Base-by-base conservation (phyloP, 2,797 vertebrate species). In the Erethizon dorsatum region DNA sequence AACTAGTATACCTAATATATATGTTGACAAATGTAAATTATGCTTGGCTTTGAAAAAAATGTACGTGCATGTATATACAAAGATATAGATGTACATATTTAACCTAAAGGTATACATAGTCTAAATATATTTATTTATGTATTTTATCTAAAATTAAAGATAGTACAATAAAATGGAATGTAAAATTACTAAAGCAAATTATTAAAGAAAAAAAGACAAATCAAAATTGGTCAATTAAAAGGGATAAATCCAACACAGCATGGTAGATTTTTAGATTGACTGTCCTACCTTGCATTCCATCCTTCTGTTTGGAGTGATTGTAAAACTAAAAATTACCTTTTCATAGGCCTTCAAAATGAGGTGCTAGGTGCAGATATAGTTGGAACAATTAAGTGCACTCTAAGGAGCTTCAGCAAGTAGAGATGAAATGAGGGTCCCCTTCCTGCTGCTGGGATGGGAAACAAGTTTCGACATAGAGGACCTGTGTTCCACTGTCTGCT, bases 141-240 rank as follows among this genome's bases (percentile, higher is more conserved):
- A 82, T 79, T 83, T 86, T 67, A 89, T 17, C 45, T 86, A 85
- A 96, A 77, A 86, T 92, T 87, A 91, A 96, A 95, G 33, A 87
- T 59, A 69, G 24, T 89, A 93, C 65, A 91, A 83, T 86, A 79
- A 91, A 93, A 61, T 65, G 4, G 22, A 8, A 75, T 80, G 24
- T 50, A 78, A 88, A 94, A 87, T 86, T 77, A 67, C 41, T 73
- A 50, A 73, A 84, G 6, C 63, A 92, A 67, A 65, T 41, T 41
- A 41, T 41, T 41, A 41, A 41, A 41, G 37, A 41, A 86, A 88
- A 91, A 77, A 78, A 33, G 59, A 18, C 47, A 86, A 87, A 69
- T 31, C 56, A 93, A 59, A 90, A 11, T 79, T 89, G 54, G 26
- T 63, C 15, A 65, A 82, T 56, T 82, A 50, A 54, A 63, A 94